Evolutionary conservation across 2,888 invertebrate species (phyloP), one percentile per base, ranked within the genome.

Genomic region (Lasioglossum lativentre): DNA sequence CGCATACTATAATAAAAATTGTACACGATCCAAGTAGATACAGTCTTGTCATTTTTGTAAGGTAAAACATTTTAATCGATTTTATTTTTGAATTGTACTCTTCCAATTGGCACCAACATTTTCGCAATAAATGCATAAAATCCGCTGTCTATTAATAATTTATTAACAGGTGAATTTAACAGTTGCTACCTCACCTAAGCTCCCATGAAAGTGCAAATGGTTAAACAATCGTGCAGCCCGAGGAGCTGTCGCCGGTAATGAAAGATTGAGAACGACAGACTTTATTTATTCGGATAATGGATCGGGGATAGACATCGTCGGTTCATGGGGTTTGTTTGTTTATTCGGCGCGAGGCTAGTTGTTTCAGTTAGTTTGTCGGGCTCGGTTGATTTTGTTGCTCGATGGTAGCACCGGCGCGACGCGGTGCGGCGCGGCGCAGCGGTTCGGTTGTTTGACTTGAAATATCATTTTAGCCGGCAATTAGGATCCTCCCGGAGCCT

Each of bases 281-380:
- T 56, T 56, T 56, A 56, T 56, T 56, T 56, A 56, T 56, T 56
- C 56, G 56, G 56, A n/a, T 56, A 56, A 56, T 56, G 56, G 56
- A 56, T 56, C n/a, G 56, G 2, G 56, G 56, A 56, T 56, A 56
- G n/a, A 56, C n/a, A 56, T 23, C 56, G 56, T 45, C 2, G 45
- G 14, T 52, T 52, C 52, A 10, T 10, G 52, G n/a, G 23, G n/a
- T n/a, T 56, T 56, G 56, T n/a, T 56, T 56, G 56, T 56, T 56
- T 56, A 56, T 56, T 56, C 56, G n/a, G 12, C 56, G 56, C 56
- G n/a, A 10, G 12, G n/a, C 1, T 56, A 56, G 56, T 56, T 56
- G 56, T 56, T 56, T 56, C n/a, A 56, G 56, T 56, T n/a, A 56
- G 56, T 56, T 56, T n/a, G 56, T 4, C 12, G 16, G 30, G 63